Base-by-base conservation (phyloP, 2,888 invertebrate genomes). In the Polymixis flavicincta region DNA sequence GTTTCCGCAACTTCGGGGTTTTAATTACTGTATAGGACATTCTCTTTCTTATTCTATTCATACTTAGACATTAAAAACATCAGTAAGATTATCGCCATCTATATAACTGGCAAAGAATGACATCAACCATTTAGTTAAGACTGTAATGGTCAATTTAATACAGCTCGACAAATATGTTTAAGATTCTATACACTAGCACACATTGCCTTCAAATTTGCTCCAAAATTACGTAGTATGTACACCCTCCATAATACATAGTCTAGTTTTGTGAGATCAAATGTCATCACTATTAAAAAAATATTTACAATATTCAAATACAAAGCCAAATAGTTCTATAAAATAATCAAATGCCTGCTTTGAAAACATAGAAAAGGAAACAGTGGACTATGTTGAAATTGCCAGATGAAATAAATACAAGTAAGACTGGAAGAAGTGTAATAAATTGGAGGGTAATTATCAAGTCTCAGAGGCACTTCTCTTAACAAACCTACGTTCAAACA, bases 381-480 rank as follows among this genome's bases (percentile, higher is more conserved):
- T 66, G 14, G 28, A 50, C 0, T n/a, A 45, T 32, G 17, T 42
- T 14, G 1, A 65, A 54, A 55, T 74, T 48, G 19, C 25, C 8
- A 9, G 37, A 64, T 14, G n/a, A 8, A 50, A 64, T 63, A 28
- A 68, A 76, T 59, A 67, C 11, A 37, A 32, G 28, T n/a, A 32
- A 66, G 8, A 50, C 57, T 68, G 22, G 19, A 55, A 65, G 67
- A 70, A 52, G 50, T 60, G 65, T 55, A 37, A 60, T 28, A 65
- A 65, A 52, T 75, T 78, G 71, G 80, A 83, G 75, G 79, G 80
- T 81, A 78, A 71, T 71, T 72, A 73, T 79, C 78, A 72, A 79
- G 85, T 85, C 84, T 85, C 86, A 87, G 89, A 94, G 95, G 93
- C 94, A 94, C 94, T 94, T 94, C 87, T 85, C 88, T 90, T 92